Evolutionary conservation across 2,113 vertebrate species (phyloP), one percentile per base, ranked within the genome.

Genomic region (Chamaea fasciata): DNA sequence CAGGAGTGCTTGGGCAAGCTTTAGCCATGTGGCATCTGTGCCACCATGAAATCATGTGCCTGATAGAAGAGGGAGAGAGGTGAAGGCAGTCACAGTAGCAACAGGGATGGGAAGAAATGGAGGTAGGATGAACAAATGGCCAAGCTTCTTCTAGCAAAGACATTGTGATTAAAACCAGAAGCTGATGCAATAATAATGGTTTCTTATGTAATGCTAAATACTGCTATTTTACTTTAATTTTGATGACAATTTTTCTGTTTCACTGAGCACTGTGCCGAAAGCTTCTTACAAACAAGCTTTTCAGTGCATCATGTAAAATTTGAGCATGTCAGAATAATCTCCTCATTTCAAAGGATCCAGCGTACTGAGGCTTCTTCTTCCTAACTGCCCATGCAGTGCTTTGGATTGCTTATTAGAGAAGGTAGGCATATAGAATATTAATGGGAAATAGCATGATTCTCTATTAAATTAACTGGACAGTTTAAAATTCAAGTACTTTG

Each of bases 341-440:
- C 12, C 44, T 95, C 37, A 60, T 94, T 91, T 95, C 59, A 92
- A 93, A 92, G 53, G 39, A 89, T 59, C 44, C 17, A 56, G 15
- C 19, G n/a, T 76, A 83, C 33, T 10, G 6, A 95, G 50, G 65
- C 79, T 70, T 55, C 84, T 92, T 87, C 24, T 24, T 87, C 23
- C 74, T 94, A 64, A 69, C 82, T 90, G 35, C 28, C 75, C 88
- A 64, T 92, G 86, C 57, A 91, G 55, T 69, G 63, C 65, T 93
- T 97, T 91, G 85, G 87, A 87, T 93, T 94, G 65, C 91, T 96
- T 96, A 93, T 96, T 96, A 95, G 69, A 95, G 59, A 67, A 87
- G 74, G 83, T 93, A 94, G 68, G 56, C 31, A 81, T 73, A 90
- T 22, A 82, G 89, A 96, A 96, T 97, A 83, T 94, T 97, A 97